Evolutionary conservation across 1,140 invertebrate genomes (phyloP).

Genomic region (Antheraea mylitta): DNA sequence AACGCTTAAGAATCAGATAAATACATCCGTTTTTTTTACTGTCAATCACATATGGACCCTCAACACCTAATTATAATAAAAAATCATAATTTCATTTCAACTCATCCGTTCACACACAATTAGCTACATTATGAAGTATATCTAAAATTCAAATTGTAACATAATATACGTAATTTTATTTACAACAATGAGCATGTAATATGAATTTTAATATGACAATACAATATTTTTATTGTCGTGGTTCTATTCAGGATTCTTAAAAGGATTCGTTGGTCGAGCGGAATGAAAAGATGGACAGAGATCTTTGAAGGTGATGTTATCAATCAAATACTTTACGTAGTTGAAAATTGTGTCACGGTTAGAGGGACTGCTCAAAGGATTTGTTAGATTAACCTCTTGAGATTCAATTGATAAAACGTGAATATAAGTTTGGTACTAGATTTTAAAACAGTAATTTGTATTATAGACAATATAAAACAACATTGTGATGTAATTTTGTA

Average conservation of each 20-base stretch:
- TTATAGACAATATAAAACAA: not conserved
- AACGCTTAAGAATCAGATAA: constrained; percentile 17
- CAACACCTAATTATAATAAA: constrained; percentile 50
- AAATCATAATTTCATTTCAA: constrained; percentile 56
- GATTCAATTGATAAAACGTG: not conserved
- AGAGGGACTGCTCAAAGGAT: constrained; percentile 38
- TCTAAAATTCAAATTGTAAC: constrained; percentile 68
- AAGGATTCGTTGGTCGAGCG: not conserved
- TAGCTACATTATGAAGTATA: constrained; percentile 66
- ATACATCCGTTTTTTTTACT: constrained; percentile 5
- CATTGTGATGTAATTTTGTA: not conserved
- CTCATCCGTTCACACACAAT: constrained; percentile 69
- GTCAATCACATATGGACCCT: constrained; percentile 30
- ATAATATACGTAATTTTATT: constrained; percentile 66
- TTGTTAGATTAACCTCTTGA: constrained; percentile 30
- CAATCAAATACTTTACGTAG: constrained; percentile 40
- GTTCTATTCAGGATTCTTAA: constrained; percentile 15
- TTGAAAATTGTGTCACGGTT: constrained; percentile 25
- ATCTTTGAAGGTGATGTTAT: constrained; percentile 30
- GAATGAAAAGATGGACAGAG: not conserved
- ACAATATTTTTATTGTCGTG: constrained; percentile 68
- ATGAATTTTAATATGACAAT: constrained; percentile 63
- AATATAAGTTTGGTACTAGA: not conserved
- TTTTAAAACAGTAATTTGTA: not conserved
- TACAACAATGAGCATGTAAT: constrained; percentile 56